Base-by-base conservation (phyloP, 2,888 invertebrate species). In the Linyphia triangularis region DNA sequence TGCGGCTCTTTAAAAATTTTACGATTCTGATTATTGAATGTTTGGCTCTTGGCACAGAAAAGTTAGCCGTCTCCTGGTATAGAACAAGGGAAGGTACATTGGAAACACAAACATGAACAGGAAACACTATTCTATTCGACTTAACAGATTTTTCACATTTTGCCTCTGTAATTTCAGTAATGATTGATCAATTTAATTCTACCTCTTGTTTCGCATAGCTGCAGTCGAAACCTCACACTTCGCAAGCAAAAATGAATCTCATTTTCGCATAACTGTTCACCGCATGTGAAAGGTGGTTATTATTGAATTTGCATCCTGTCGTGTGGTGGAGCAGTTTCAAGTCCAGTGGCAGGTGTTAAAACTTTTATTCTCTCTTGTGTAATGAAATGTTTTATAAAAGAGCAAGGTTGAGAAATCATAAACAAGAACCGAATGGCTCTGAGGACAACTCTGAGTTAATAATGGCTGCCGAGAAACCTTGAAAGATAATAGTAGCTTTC, bases 401-500 rank as follows among this genome's bases (percentile, higher is more conserved):
- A 28, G 16, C 6, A 78, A 63, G 43, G 57, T 28, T 24, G 19
- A 70, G 82, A 61, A 37, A 70, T 77, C 70, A 61, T 61, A 85
- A 85, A 78, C 70, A 77, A 70, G 28, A 57, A 43, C 28, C 37
- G 37, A 67, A 59, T 57, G 37, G 19, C 61, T 30, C 10, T 77
- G 82, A 59, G 65, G 82, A 82, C 82, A 67, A 73, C 51, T 70
- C 28, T 79, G 40, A 79, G 79, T 43, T 86, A 86, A 86, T 86
- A 81, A 70, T 67, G 37, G 59, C 37, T 43, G 70, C 33, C 16
- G 16, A 63, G 26, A 75, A 79, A 67, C 73, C 73, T 73, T 33
- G 67, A 72, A 30, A 67, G 73, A 73, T 86, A 86, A 86, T 86
- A 65, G 81, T 28, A 75, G 73, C 65, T 67, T 73, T 67, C 67